Evolutionary conservation across 2,797 vertebrate genomes (phyloP).

Genomic region (Thunnus albacares): DNA sequence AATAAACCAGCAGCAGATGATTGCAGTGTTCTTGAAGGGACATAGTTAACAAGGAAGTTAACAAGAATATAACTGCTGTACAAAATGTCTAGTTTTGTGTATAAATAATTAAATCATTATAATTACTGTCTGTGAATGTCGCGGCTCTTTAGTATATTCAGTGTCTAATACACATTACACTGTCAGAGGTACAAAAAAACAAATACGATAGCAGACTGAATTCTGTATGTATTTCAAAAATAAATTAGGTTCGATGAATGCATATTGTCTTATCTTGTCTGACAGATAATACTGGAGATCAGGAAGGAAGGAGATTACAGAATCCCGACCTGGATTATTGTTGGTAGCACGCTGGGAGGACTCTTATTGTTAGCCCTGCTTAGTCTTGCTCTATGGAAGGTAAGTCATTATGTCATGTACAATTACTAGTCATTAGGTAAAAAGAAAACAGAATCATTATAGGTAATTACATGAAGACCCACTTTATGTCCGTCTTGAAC

Average conservation of each 20-base stretch:
- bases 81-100: not conserved
- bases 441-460: not conserved
- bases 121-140: not conserved
- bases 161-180: not conserved
- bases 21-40: too few relatives aligned
- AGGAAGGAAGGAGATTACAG: conserved; percentile 94
- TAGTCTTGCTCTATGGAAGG: conserved; percentile 95
- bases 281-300: conserved; percentile 92
- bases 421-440: not conserved
- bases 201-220: not conserved
- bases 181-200: too few relatives aligned
- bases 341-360: conserved; percentile 95
- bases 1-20: too few relatives aligned
- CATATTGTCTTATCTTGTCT: not conserved
- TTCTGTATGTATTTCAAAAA: not conserved
- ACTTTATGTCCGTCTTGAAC: not conserved
- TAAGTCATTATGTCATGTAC: conserved; percentile 66
- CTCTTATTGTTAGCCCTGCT: conserved; percentile 94
- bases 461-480: not conserved
- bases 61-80: not conserved
- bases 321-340: conserved; percentile 94
- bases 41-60: too few relatives aligned
- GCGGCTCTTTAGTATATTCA: not conserved
- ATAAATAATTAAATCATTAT: conserved; percentile 12
- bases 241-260: not conserved